These are phyloP conservation scores for Sorex fumeus DNA, from an alignment of 2,113 vertebrate species.

Conservation along the genomic window DNA sequence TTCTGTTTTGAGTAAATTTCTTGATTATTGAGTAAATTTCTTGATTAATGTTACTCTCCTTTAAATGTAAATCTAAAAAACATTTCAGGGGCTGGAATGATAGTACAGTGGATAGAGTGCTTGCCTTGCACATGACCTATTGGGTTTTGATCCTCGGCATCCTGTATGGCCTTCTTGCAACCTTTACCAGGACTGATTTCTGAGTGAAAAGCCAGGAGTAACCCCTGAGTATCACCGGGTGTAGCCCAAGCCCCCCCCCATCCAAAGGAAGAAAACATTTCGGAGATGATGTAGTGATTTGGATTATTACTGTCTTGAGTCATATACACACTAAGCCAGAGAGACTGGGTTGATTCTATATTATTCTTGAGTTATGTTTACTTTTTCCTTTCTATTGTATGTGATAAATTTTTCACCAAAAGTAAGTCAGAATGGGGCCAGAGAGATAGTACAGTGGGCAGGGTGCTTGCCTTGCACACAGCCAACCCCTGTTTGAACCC, in stretches of 20 bases:
- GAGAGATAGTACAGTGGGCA: too few species aligned
- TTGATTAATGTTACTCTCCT: neutral
- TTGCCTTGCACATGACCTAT: too few species aligned
- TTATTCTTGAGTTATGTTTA: conserved; percentile 27
- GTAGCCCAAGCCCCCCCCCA: too few species aligned
- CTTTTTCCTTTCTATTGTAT: conserved; percentile 32
- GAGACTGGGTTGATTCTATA: conserved; percentile 8
- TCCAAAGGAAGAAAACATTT: neutral
- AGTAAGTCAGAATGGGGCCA: conserved; percentile 27
- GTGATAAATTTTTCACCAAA: conserved; percentile 49
- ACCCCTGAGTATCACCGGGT: too few species aligned
- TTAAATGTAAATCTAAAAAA: neutral
- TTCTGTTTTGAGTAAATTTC: neutral
- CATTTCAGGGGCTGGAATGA: neutral
- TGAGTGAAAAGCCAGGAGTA: too few species aligned
- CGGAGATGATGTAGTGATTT: neutral
- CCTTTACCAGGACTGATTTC: too few species aligned
- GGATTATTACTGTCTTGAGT: conserved; percentile 29
- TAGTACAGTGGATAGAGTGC: too few species aligned
- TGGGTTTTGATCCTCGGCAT: too few species aligned
- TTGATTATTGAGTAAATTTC: neutral
- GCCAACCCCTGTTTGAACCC: too few species aligned
- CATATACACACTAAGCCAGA: neutral
- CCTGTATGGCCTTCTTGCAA: too few species aligned
- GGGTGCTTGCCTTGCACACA: too few species aligned